phyloP scores from a whole-genome alignment of 2,113 vertebrate genomes.

The Misgurnus anguillicaudatus region DNA sequence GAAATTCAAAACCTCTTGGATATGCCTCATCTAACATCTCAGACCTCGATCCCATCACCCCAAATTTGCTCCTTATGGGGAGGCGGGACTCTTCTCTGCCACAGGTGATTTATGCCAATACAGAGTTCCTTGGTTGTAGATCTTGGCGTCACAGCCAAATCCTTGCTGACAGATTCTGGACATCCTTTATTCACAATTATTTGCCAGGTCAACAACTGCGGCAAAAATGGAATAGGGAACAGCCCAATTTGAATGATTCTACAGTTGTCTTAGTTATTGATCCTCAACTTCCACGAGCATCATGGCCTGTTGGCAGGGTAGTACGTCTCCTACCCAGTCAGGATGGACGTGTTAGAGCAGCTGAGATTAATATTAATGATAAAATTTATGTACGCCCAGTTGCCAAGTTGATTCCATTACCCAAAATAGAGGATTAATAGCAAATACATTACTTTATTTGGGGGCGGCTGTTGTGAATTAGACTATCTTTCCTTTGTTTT shows the following conservation, averaged over 20 bases:
- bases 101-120: neutral
- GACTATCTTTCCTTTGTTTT: too few relatives aligned
- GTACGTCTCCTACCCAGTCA: neutral
- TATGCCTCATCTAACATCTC: neutral
- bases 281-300: neutral
- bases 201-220: neutral
- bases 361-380: neutral
- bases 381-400: neutral
- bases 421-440: neutral
- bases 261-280: neutral
- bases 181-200: neutral
- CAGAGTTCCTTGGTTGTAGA: neutral
- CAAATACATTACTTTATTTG: conserved; percentile 2
- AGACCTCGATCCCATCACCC: neutral
- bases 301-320: too few relatives aligned
- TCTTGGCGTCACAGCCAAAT: neutral
- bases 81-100: neutral
- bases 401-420: neutral
- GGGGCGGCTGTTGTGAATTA: neutral
- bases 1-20: neutral
- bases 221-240: neutral
- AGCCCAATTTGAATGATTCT: neutral
- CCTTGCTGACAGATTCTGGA: neutral
- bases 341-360: neutral
- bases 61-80: neutral